Evolutionary conservation across 2,888 invertebrate species (phyloP), one percentile per base, ranked within the genome.

Genomic region (Orthosia gothica): DNA sequence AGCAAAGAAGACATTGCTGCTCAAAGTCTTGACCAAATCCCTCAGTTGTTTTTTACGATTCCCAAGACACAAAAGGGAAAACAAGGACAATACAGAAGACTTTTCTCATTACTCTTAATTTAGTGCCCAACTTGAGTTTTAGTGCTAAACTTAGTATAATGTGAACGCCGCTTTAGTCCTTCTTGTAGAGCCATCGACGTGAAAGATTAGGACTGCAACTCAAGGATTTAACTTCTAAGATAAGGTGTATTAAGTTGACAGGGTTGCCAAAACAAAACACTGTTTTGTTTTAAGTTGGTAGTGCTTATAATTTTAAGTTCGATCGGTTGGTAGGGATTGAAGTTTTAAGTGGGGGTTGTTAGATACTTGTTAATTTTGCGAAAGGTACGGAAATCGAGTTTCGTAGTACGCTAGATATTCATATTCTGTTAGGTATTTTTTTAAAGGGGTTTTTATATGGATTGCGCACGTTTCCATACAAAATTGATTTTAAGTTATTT

Each of bases 131-230:
- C 47, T 69, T 77, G 20, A 75, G 47, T 59, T 70, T 55, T 61
- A 26, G 23, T 65, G 45, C 58, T 57, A 57, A 70, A 52, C 18
- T 49, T 5, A 20, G 16, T n/a, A 45, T 59, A 54, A 65, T 82
- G 78, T 82, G 59, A 23, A 68, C 64, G 26, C 59, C 3, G 45
- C 78, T 32, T 78, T 78, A 82, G 40, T 62, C 62, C 52, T 70
- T 73, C 80, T 77, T 74, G 66, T 73, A 26, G 67, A 84, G 83
- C 86, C 88, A 87, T 88, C 84, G 89, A 87, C 78, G 89, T 83
- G 71, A 78, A 84, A 87, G 88, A 90, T 91, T 91, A 92, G 86
- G 87, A 85, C 66, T 87, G 86, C 84, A 84, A 79, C 81, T 81
- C 76, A 70, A 79, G 86, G 88, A 86, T 88, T 87, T 75, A 83